phyloP scores from a whole-genome alignment of 2,113 vertebrate genomes.

The Trachemys scripta region DNA sequence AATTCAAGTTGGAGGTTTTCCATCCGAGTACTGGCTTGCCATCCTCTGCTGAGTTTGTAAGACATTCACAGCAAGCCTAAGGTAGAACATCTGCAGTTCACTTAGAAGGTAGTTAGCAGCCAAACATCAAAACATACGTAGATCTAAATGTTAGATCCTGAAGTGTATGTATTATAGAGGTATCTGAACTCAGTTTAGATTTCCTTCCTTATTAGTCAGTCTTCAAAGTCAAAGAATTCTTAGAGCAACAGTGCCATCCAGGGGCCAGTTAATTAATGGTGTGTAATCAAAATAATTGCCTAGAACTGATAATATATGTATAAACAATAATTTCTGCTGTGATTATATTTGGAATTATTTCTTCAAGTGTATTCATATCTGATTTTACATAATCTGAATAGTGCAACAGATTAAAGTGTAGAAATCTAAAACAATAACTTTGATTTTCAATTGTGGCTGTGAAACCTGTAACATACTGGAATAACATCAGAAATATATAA shows the following conservation, averaged over 20 bases:
- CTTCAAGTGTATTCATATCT: background rate
- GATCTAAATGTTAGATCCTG: slow-evolving; percentile 7
- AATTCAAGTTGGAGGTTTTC: background rate
- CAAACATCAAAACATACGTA: background rate
- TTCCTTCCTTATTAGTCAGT: background rate
- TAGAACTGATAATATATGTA: background rate
- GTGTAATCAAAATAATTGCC: background rate
- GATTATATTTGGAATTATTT: background rate
- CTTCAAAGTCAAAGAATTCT: slow-evolving; percentile 35
- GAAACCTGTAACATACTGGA: background rate
- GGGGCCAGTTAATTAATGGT: slow-evolving; percentile 19
- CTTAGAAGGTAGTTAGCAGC: background rate
- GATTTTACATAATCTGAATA: background rate
- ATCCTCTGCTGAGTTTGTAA: background rate
- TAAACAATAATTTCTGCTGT: background rate
- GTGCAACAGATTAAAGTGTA: background rate
- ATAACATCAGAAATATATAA: background rate
- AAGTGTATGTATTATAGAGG: background rate
- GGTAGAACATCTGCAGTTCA: background rate
- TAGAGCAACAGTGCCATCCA: slow-evolving; percentile 78
- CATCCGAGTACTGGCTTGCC: background rate
- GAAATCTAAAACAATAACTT: background rate
- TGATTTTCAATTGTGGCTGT: background rate
- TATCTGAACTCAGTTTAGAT: background rate
- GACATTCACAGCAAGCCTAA: background rate